Evolutionary conservation across 2,113 vertebrate genomes (phyloP), one percentile per base, ranked within the genome.

Genomic region (Rhabdornis inornatus): DNA sequence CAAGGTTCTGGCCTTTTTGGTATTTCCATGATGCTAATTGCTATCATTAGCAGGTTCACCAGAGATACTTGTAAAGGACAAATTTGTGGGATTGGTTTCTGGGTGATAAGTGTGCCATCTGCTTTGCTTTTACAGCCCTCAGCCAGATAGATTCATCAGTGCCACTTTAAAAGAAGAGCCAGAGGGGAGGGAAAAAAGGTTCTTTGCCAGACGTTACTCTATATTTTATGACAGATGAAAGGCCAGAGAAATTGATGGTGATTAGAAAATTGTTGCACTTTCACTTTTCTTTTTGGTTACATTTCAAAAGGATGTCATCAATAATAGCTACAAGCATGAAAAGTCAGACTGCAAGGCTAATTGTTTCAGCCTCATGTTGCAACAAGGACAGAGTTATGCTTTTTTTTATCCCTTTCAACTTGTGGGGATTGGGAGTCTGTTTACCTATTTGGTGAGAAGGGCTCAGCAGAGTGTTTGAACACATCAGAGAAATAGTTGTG

Each of bases 31-130:
- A 65, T 90, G 76, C 23, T 96, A 95, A 94, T 92, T 93, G 85
- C 72, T 81, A 8, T 87, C 86, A 83, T 95, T 90, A 96, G 68
- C n/a, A 86, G 89, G 72, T 91, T 96, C 80, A 94, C 71, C 57
- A 84, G 90, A 90, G 85, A 87, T 24, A 2, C 28, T 84, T 71
- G n/a, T 57, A 93, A 96, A 96, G 94, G 92, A 90, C 66, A 83
- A 76, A 19, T 60, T 90, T 86, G 49, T 89, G 39, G 88, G 64
- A 50, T 76, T 92, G 68, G 4, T 5, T 92, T 93, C 91, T 84
- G 76, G 60, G 88, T 89, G 88, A 89, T 83, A 90, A 91, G 88
- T 93, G 86, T 95, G 83, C 95, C 94, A 97, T 96, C 93, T 97
- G 96, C 88, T 92, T 93, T 92, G 33, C 52, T 92, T 93, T 95